phyloP scores from a whole-genome alignment of 2,113 vertebrate species.

The Prunella fulvescens region DNA sequence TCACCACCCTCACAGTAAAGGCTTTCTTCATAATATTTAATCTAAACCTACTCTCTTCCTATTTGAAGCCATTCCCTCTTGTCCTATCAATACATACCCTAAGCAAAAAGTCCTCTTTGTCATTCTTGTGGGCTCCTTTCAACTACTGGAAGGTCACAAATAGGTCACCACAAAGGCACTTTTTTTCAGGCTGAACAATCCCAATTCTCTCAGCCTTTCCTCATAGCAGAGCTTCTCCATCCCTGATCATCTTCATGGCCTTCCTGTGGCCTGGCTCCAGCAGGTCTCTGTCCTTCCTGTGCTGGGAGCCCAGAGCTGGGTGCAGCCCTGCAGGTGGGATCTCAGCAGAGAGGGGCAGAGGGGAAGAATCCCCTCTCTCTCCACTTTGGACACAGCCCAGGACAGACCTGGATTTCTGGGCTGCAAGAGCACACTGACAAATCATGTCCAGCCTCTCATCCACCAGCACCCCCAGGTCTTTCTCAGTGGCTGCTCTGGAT shows the following conservation, averaged over 20 bases:
- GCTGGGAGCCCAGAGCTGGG: background rate
- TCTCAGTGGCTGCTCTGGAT: background rate
- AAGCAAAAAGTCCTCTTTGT: background rate
- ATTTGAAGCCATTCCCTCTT: background rate
- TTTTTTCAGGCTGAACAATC: background rate
- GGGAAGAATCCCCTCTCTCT: background rate
- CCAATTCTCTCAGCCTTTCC: background rate
- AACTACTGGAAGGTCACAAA: background rate
- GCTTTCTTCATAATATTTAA: background rate
- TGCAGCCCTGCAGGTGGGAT: background rate
- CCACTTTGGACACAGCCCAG: background rate
- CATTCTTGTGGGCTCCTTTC: background rate
- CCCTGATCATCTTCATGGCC: accelerated
- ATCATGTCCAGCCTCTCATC: background rate
- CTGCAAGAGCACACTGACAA: background rate
- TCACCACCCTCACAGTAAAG: background rate
- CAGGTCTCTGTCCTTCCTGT: background rate
- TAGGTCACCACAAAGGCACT: background rate
- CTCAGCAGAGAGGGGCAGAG: background rate
- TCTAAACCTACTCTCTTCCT: background rate
- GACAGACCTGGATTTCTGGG: background rate
- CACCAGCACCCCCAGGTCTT: background rate
- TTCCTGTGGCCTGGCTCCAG: accelerated
- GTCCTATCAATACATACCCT: background rate
- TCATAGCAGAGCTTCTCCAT: accelerated